phyloP scores from a whole-genome alignment of 23 tunicate genomes.

The Halocynthia aurantium region DNA sequence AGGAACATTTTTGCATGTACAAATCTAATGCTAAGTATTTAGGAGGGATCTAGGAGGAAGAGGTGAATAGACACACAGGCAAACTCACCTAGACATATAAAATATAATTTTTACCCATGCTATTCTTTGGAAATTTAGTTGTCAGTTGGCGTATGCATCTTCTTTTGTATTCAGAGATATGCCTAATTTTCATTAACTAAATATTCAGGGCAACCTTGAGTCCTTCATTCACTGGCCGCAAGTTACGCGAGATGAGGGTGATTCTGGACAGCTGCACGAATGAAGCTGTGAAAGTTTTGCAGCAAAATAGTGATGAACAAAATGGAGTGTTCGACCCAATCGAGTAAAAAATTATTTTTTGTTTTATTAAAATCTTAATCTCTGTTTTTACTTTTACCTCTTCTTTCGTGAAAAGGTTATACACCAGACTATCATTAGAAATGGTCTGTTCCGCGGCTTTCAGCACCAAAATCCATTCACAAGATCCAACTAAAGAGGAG shows the following conservation, averaged over 20 bases:
- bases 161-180: too few relatives aligned
- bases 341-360: constrained; percentile 17
- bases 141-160: too few relatives aligned
- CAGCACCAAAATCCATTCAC: constrained; percentile 42
- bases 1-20: too few relatives aligned
- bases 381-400: too few relatives aligned
- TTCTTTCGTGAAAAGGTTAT: background rate
- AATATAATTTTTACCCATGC: too few relatives aligned
- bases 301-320: constrained; percentile 3
- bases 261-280: constrained; percentile 43
- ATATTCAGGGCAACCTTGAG: constrained; percentile 29
- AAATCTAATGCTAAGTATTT: too few relatives aligned
- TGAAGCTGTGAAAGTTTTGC: constrained; percentile 10
- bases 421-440: constrained; percentile 23
- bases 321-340: constrained; percentile 39
- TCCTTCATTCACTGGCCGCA: constrained; percentile 47
- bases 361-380: too few relatives aligned
- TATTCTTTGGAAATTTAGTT: too few relatives aligned
- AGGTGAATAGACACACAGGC: too few relatives aligned
- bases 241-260: constrained; percentile 50
- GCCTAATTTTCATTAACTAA: background rate
- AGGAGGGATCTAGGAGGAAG: too few relatives aligned
- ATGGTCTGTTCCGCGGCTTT: constrained; percentile 68
- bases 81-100: too few relatives aligned
- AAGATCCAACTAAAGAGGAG: background rate